Evolutionary conservation across 2,888 invertebrate genomes (phyloP).

Genomic region (Cephus pygmeus): DNA sequence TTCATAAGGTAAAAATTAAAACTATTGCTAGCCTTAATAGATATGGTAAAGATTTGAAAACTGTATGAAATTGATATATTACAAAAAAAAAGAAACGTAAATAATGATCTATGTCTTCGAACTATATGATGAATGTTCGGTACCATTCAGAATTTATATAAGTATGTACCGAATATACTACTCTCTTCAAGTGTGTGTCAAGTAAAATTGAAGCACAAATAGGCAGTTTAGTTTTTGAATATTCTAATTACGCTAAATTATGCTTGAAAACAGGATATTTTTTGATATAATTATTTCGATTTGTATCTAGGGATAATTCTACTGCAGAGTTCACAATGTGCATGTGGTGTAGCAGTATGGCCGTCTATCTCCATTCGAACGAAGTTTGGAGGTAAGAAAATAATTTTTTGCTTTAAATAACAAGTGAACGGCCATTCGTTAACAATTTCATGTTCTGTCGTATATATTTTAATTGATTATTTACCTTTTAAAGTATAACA

Average conservation of each 20-base stretch:
- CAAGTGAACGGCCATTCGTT: not conserved
- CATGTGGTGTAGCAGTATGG: constrained; percentile 17
- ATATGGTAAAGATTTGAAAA: not conserved
- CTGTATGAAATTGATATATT: not conserved
- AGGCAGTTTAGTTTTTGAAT: not conserved
- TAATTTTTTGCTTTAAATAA: constrained; percentile 14
- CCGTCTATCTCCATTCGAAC: constrained; percentile 34
- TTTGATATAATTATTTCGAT: not conserved
- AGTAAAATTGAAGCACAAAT: not conserved
- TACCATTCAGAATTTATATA: no score
- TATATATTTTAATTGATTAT: not conserved
- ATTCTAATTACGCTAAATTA: not conserved
- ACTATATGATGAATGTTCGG: not conserved
- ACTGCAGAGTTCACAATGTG: not conserved
- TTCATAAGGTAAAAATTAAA: not conserved
- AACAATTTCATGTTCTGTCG: not conserved
- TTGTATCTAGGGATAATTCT: not conserved
- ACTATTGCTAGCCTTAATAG: not conserved
- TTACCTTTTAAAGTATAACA: not conserved
- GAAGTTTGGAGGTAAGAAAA: constrained; percentile 38
- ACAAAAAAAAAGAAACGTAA: not conserved
- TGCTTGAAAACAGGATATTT: not conserved
- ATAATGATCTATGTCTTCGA: not conserved
- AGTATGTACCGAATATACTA: not conserved
- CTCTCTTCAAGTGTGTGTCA: not conserved